Evolutionary conservation across 2,797 vertebrate species (phyloP), one percentile per base, ranked within the genome.

Genomic region (Prunella strophiata): DNA sequence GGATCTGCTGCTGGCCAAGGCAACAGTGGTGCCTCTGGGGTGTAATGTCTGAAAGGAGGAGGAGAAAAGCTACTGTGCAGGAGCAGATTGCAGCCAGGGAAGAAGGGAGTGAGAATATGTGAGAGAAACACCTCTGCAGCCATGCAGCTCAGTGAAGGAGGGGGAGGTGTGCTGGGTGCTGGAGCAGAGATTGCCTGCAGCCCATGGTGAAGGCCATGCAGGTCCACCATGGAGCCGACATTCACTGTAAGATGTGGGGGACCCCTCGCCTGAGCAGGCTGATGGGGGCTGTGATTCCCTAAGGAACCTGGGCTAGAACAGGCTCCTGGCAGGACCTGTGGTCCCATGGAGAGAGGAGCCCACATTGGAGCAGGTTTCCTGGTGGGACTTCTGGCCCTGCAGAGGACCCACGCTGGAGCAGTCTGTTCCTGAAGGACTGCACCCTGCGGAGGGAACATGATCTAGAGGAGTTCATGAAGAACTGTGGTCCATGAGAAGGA

Each of bases 221-320:
- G 51, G 18, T 52, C 21, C 21, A 15, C 7, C 27, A 21, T 32
- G 52, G 50, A 70, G 57, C 17, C 0, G 1, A 4, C 15, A 36
- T 47, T 27, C 40, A 4, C 13, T 72, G n/a, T 38, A 6, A 22
- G 38, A 34, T 9, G 2, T 32, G 57, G n/a, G 57, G 23, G 5
- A 52, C 25, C 7, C 25, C 9, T 10, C 0, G 3, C 18, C 1
- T 1, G 45, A 32, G 25, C 29, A 71, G 25, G 25, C 6, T 71
- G 21, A 5, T 34, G 38, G 45, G 63, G n/a, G 25, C 17, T 40
- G 30, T 42, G 51, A 5, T 15, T 14, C 12, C 19, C 2, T 40
- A 13, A 29, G 21, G 34, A 51, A 9, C 29, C 7, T 29, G 18
- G 30, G 43, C 20, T 63, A 12, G 29, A 76, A 17, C n/a, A 75